phyloP scores from a whole-genome alignment of 2,113 vertebrate species.

The Casuarius casuarius region DNA sequence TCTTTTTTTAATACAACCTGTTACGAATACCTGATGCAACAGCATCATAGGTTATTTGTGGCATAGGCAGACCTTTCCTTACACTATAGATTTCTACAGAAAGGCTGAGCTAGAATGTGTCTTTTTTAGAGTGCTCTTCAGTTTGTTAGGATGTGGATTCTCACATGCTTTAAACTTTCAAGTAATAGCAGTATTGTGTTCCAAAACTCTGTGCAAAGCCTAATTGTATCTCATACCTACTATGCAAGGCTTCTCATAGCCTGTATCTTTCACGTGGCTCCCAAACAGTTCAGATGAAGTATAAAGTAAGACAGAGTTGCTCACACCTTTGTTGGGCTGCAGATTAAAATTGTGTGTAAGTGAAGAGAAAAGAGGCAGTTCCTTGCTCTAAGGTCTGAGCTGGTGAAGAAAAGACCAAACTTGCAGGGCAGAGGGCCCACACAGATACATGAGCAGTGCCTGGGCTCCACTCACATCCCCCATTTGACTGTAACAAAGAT shows the following conservation, averaged over 20 bases:
- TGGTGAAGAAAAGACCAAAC: neutral
- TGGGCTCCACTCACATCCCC: neutral
- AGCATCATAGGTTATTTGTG: neutral
- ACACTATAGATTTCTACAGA: neutral
- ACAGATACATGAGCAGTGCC: neutral
- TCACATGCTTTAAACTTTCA: neutral
- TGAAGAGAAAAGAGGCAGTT: neutral
- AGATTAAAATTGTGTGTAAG: neutral
- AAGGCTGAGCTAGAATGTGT: neutral
- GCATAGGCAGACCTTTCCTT: neutral
- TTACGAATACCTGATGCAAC: neutral
- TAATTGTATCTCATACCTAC: neutral
- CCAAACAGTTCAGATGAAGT: neutral
- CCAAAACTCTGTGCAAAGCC: neutral
- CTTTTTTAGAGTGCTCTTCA: neutral
- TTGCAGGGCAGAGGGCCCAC: neutral
- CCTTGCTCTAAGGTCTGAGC: neutral
- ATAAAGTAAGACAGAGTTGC: neutral
- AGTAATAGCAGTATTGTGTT: neutral
- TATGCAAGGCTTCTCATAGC: neutral
- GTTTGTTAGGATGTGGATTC: neutral
- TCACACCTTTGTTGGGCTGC: accelerated
- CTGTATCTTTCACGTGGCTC: neutral
- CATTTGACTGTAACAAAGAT: neutral
- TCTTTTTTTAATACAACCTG: neutral